phyloP scores from a whole-genome alignment of 2,888 invertebrate species.

The Watsonalla cultraria region DNA sequence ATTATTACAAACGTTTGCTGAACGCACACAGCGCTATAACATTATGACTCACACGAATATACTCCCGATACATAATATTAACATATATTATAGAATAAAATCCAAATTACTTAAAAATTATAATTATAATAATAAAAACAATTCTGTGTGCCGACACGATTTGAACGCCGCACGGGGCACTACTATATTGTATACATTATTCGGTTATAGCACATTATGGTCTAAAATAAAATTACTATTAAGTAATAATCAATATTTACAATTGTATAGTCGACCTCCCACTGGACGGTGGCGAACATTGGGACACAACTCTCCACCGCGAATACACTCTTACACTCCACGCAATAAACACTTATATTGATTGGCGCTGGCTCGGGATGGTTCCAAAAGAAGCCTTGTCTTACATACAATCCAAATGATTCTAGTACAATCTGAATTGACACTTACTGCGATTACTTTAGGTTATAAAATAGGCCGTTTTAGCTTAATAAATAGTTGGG shows the following conservation, averaged over 20 bases:
- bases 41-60: constrained; percentile 38
- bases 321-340: too few relatives aligned
- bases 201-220: constrained; percentile 71
- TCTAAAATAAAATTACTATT: constrained; percentile 74
- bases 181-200: constrained; percentile 42
- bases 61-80: constrained; percentile 8
- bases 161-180: neutral
- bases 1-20: constrained; percentile 22
- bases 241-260: constrained; percentile 75
- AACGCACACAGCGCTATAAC: constrained; percentile 34
- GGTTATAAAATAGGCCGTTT: too few relatives aligned
- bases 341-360: too few relatives aligned
- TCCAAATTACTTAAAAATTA: constrained; percentile 53
- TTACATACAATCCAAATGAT: too few relatives aligned
- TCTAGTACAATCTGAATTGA: too few relatives aligned
- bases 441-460: too few relatives aligned
- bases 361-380: too few relatives aligned
- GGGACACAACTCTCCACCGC: constrained; percentile 33
- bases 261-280: constrained; percentile 41
- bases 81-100: constrained; percentile 39
- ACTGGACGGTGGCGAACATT: constrained; percentile 28
- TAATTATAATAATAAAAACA: constrained; percentile 47
- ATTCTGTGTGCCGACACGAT: constrained; percentile 21
- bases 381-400: too few relatives aligned
- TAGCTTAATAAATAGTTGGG: too few relatives aligned